These are phyloP conservation scores for Salmo trutta DNA, from an alignment of 2,797 vertebrate genomes.

Conservation along the genomic window DNA sequence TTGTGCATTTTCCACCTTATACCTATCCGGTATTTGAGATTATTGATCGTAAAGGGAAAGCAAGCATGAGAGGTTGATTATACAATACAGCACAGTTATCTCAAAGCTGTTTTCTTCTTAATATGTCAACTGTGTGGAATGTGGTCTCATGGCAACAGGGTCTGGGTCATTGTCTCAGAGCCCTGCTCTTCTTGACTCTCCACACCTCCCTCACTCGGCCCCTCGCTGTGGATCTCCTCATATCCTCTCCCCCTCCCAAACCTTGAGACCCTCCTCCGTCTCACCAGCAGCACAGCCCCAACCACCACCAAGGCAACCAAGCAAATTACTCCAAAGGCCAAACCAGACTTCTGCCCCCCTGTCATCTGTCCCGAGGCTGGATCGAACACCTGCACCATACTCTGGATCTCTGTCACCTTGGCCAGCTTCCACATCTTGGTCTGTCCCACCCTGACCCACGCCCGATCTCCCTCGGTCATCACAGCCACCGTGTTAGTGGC, in stretches of 20 bases:
- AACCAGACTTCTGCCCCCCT: constrained; percentile 50
- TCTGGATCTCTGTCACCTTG: constrained; percentile 62
- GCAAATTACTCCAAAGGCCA: constrained; percentile 64
- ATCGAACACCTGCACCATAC: constrained; percentile 26
- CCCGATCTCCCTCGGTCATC: constrained; percentile 71
- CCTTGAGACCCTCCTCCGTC: constrained; percentile 38
- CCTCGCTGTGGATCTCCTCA: constrained; percentile 39
- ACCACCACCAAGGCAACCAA: constrained; percentile 54
- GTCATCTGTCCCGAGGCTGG: constrained; percentile 50
- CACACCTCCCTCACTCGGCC: background rate
- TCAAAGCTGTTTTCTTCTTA: background rate
- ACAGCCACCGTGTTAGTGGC: constrained; percentile 81
- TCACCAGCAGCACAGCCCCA: constrained; percentile 53
- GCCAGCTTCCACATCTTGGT: constrained; percentile 80
- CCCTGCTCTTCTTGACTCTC: constrained; percentile 26
- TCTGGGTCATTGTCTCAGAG: constrained; percentile 19
- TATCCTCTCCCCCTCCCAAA: constrained; percentile 44
- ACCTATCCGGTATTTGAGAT: background rate
- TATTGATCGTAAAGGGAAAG: background rate
- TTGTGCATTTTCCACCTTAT: background rate
- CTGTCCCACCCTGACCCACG: constrained; percentile 80
- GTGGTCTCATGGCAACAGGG: constrained; percentile 13
- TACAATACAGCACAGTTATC: background rate
- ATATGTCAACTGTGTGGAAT: background rate
- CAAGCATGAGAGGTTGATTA: background rate